Evolutionary conservation across 2,888 invertebrate genomes (phyloP), one percentile per base, ranked within the genome.

Genomic region (Byasa hedistus): DNA sequence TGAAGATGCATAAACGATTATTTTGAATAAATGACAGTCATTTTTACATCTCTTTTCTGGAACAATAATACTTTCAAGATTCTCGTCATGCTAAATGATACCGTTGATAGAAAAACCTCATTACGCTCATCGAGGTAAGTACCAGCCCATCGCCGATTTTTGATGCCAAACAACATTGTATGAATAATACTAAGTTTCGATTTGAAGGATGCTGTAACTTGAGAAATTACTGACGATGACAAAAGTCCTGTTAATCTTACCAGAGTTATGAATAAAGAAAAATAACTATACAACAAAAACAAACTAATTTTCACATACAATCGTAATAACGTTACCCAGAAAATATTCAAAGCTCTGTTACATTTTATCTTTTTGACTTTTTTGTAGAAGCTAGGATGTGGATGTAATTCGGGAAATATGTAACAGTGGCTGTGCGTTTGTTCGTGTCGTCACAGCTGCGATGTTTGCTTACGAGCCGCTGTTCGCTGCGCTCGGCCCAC

Each of bases 361-460:
- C 15, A 39, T 39, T 39, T 39, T 39, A 3, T 15, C 39, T 39
- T 2, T 48, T 24, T 27, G 60, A 48, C 44, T 55, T 57, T 57
- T 39, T 48, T 64, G 8, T 19, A 15, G 39, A 39, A 39, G 39
- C 15, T 3, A 39, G 62, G 54, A 55, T 22, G 27, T 36, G 52
- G 5, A 32, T 57, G 54, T 59, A 56, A 52, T 69, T 70, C 70
- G 32, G 4, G 44, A 66, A 69, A 70, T 65, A 61, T 68, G 61
- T 68, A 60, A 68, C 68, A 69, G 61, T 57, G 66, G 69, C 64
- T 61, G 60, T 23, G 36, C 68, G 60, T 70, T 69, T 69, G 68
- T 60, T 48, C 59, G 61, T 58, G 64, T 68, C 68, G 65, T 68
- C 70, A 69, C 67, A 69, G 63, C 59, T 67, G 63, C 56, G 59